A percentile compares a stretch with the other conserved stretches of the same genome.
These are phyloP conservation scores for Chaetorhynchus papuensis DNA, from an alignment of 2,113 vertebrate genomes.

Conservation along the genomic window DNA sequence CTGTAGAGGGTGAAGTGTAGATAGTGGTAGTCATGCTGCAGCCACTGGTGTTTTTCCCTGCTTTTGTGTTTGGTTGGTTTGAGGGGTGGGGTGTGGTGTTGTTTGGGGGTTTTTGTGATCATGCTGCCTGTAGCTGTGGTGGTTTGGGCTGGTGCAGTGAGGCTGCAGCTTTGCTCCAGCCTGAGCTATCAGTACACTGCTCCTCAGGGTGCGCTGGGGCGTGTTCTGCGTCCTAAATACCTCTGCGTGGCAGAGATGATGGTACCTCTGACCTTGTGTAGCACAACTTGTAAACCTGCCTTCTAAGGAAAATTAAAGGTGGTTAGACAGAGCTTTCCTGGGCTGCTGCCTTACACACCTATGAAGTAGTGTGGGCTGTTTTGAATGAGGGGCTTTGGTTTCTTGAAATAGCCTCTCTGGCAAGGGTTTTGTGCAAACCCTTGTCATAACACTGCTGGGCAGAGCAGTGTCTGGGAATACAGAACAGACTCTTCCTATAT, in stretches of 20 bases:
- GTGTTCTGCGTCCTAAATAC: neutral
- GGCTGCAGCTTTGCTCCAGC: neutral
- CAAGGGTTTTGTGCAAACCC: neutral
- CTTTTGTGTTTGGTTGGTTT: neutral
- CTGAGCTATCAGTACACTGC: neutral
- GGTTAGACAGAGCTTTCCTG: neutral
- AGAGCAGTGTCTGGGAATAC: neutral
- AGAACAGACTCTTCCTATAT: neutral
- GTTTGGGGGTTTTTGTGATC: neutral
- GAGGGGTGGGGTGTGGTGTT: neutral
- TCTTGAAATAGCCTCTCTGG: neutral
- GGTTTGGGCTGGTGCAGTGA: neutral
- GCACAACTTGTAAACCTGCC: neutral
- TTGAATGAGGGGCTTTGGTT: neutral
- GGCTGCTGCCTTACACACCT: neutral
- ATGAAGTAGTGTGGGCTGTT: neutral
- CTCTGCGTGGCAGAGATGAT: neutral
- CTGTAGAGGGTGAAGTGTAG: neutral
- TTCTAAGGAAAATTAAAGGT: neutral
- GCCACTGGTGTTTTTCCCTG: accelerated
- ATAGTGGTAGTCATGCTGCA: neutral
- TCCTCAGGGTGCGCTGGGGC: neutral
- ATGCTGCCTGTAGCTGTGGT: neutral
- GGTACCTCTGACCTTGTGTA: neutral
- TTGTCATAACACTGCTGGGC: neutral